Conservation (phyloP, 1,140 invertebrate genomes). For the Drosophila grimshawi region DNA sequence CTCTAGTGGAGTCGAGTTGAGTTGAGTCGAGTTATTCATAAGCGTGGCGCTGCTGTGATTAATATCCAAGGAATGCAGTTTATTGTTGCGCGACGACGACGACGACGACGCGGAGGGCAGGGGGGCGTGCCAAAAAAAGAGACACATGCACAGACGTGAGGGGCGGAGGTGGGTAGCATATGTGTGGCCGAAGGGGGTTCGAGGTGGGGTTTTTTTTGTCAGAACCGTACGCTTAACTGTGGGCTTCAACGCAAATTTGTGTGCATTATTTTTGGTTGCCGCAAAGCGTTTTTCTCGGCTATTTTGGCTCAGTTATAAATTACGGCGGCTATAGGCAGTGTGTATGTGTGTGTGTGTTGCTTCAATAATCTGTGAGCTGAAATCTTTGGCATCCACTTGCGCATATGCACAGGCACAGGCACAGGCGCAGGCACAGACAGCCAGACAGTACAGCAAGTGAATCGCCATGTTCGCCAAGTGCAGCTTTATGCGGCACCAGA, state of each 20-base stretch:
- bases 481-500: constrained; percentile 24
- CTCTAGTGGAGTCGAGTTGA: neutral
- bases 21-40: constrained; percentile 43
- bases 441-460: constrained; percentile 10
- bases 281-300: constrained; percentile 64
- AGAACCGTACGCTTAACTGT: constrained; percentile 21
- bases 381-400: constrained; percentile 75
- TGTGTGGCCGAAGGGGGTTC: constrained; percentile 15
- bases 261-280: constrained; percentile 63
- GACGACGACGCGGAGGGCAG: constrained; percentile 12
- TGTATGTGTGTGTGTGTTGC: constrained; percentile 39
- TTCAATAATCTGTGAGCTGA: constrained; percentile 75
- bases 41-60: constrained; percentile 69
- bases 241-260: constrained; percentile 69
- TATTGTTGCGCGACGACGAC: constrained; percentile 65
- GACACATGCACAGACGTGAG: constrained; percentile 22
- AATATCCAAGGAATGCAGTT: constrained; percentile 79
- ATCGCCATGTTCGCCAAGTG: constrained; percentile 8
- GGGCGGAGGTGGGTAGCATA: constrained; percentile 11
- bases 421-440: neutral
- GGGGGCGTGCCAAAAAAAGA: constrained; percentile 40
- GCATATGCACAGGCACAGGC: constrained; percentile 48
- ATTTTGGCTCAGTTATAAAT: constrained; percentile 82
- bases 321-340: constrained; percentile 63
- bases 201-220: neutral